Conservation (phyloP, 2,113 vertebrate genomes). For the Seriola dumerili region DNA sequence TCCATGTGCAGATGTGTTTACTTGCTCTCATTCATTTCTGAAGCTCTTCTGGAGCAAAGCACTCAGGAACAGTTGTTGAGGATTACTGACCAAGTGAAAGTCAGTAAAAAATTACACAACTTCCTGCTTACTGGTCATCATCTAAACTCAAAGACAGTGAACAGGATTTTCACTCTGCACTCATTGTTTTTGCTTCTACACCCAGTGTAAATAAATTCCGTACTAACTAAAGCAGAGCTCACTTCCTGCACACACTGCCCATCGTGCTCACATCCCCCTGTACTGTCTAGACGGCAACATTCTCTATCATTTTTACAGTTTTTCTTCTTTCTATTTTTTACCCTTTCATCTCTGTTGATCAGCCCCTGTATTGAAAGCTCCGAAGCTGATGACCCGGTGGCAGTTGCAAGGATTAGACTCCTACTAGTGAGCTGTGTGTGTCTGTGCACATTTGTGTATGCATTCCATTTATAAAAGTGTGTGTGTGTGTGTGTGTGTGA, state of each 20-base stretch:
- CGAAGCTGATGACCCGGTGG: conserved; percentile 54
- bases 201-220: not conserved
- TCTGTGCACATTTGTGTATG: conserved; percentile 39
- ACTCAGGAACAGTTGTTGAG: not conserved
- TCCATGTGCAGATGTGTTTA: not conserved
- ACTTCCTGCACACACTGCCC: not conserved
- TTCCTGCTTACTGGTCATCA: not conserved
- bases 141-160: not conserved
- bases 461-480: conserved; percentile 14
- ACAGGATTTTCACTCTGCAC: not conserved
- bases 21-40: not conserved
- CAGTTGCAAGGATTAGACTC: conserved; percentile 51
- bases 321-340: not conserved
- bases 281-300: not conserved
- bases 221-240: not conserved
- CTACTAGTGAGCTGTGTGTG: conserved; percentile 24
- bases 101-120: not conserved
- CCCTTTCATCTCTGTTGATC: conserved; percentile 44
- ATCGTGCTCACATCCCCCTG: not conserved
- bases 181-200: not conserved
- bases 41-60: not conserved
- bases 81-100: not conserved
- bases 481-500: not conserved
- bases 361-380: conserved; percentile 45
- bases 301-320: not conserved